Evolutionary conservation across 2,797 vertebrate genomes (phyloP), one percentile per base, ranked within the genome.

Genomic region (Argya squamiceps): DNA sequence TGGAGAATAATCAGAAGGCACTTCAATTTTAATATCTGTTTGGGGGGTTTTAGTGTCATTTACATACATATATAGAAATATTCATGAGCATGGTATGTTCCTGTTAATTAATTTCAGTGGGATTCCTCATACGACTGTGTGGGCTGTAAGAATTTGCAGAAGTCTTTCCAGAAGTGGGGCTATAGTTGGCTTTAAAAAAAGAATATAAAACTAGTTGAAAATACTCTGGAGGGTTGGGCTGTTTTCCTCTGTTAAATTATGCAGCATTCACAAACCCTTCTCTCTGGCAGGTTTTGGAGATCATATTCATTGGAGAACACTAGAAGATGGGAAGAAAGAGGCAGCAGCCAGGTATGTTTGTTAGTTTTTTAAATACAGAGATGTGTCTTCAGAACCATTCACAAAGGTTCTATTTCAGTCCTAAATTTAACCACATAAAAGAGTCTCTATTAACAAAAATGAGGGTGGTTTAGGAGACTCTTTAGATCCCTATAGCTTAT

Each of bases 241-340:
- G 21, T 65, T 92, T 84, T 80, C 34, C 22, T 64, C 41, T 83
- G 12, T 91, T 77, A 78, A 87, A 78, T 83, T 32, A 78, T 49
- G n/a, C 44, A 84, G n/a, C 37, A 47, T 81, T 94, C 76, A 68
- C 93, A 88, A 84, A 79, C 6, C 50, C 77, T 94, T 97, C 81
- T 97, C 44, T 96, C 91, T 84, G 96, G 29, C 92, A 99, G 99
- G 99, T 74, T 99, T 99, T 95, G 99, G 99, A 88, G 99, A 99
- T 91, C 98, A 99, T 91, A 99, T 99, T 98, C 98, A 99, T 83
- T 99, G 99, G 99, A 98, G 99, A 97, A 99, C 98, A 16, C 96
- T 99, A 89, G 99, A 99, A 71, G 99, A 99, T 96, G 99, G 99
- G 77, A 99, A 98, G 97, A 99, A 98, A 74, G 99, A 99, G 94